Percentiles rank a stretch among this genome's conserved stretches.
Evolutionary conservation across 2,113 vertebrate genomes (phyloP).

Genomic region (Cephalopholis sonnerati): DNA sequence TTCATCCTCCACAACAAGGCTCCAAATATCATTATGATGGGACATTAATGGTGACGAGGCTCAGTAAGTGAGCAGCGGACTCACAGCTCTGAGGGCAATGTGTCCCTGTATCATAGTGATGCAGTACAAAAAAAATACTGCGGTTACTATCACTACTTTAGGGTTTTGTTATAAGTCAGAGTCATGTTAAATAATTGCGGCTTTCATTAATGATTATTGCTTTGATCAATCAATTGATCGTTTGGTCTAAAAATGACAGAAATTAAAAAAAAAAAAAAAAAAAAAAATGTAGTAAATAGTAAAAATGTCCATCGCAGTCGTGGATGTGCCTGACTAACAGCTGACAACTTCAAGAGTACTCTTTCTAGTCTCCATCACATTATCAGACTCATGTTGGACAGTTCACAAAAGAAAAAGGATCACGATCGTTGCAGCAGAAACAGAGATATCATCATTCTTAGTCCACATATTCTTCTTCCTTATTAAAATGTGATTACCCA

Average conservation of each 20-base stretch:
- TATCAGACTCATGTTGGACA: no score
- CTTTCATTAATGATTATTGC: neutral
- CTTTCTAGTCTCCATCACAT: neutral
- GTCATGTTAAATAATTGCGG: neutral
- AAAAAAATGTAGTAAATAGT: no score
- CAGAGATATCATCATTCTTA: no score
- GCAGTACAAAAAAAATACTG: neutral
- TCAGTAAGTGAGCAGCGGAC: constrained; percentile 26
- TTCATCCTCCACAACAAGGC: constrained; percentile 34
- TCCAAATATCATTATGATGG: constrained; percentile 46
- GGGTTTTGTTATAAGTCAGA: neutral
- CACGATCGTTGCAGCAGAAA: no score
- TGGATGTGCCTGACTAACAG: no score
- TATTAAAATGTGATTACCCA: no score
- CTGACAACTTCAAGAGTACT: no score
- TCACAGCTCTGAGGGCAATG: neutral
- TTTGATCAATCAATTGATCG: neutral
- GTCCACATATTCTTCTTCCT: no score
- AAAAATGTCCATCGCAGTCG: neutral
- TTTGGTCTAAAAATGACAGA: neutral
- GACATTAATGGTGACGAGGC: constrained; percentile 32
- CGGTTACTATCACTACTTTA: neutral
- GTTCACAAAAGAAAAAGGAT: no score
- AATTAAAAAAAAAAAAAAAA: neutral
- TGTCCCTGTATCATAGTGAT: neutral